These are phyloP conservation scores for Drosophila biarmipes DNA, from an alignment of 1,140 invertebrate genomes.

Conservation along the genomic window DNA sequence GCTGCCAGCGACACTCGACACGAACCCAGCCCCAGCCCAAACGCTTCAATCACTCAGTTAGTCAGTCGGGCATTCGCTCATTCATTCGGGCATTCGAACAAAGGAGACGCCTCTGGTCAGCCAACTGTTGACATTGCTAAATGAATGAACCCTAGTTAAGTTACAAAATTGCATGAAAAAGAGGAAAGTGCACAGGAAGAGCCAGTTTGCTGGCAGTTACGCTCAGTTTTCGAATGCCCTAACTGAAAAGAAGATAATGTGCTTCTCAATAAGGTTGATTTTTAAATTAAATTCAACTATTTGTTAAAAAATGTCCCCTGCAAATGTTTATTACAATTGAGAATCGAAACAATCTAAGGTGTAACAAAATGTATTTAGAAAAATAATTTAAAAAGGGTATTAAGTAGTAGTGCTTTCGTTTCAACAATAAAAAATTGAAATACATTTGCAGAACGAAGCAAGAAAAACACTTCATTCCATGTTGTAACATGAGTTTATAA, in stretches of 20 bases:
- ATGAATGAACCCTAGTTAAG: slow-evolving; percentile 78
- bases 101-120: slow-evolving; percentile 72
- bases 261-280: background rate
- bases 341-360: too few relatives aligned
- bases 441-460: too few relatives aligned
- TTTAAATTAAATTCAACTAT: too few relatives aligned
- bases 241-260: background rate
- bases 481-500: background rate
- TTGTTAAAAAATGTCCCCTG: too few relatives aligned
- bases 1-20: slow-evolving; percentile 59
- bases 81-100: slow-evolving; percentile 55
- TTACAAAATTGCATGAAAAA: slow-evolving; percentile 67
- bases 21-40: slow-evolving; percentile 60
- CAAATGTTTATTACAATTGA: too few relatives aligned
- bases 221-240: slow-evolving; percentile 35
- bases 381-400: too few relatives aligned
- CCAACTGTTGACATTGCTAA: slow-evolving; percentile 83
- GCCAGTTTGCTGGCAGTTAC: background rate
- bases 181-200: slow-evolving; percentile 42
- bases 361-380: too few relatives aligned
- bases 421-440: too few relatives aligned
- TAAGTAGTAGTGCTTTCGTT: too few relatives aligned
- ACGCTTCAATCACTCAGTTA: slow-evolving; percentile 21
- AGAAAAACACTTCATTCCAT: too few relatives aligned
- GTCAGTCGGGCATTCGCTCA: slow-evolving; percentile 48